Percentiles rank a stretch among this genome's conserved stretches.
Evolutionary conservation across 2,888 invertebrate genomes (phyloP).

Genomic region (Apamea crenata): DNA sequence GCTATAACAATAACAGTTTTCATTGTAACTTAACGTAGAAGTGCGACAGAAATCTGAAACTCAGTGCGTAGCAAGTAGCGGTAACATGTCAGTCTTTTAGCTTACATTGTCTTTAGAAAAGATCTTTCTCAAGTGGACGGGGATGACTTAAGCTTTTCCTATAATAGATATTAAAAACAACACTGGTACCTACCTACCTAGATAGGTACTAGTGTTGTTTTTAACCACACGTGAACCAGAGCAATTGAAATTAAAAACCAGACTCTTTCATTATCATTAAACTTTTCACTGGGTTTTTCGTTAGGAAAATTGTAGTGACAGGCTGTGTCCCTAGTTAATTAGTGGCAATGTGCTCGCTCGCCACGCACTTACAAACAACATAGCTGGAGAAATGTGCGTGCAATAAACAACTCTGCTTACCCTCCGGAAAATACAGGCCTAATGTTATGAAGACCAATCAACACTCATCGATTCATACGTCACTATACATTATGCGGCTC

Average conservation of each 20-base stretch:
- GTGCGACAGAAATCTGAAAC: conserved; percentile 27
- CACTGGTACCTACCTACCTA: no score
- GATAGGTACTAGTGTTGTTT: background rate
- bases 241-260: background rate
- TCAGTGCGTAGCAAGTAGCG: conserved; percentile 7
- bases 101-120: conserved; percentile 19
- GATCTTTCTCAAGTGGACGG: background rate
- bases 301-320: background rate
- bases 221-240: background rate
- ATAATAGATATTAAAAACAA: background rate
- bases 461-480: conserved; percentile 50
- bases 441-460: conserved; percentile 49
- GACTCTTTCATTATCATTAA: background rate
- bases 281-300: background rate
- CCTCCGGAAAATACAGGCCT: background rate
- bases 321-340: background rate
- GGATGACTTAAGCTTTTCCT: background rate
- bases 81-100: conserved; percentile 7
- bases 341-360: background rate
- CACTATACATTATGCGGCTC: conserved; percentile 46
- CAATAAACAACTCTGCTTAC: background rate
- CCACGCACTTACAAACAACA: background rate
- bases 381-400: background rate
- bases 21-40: conserved; percentile 34
- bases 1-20: conserved; percentile 32